phyloP scores from a whole-genome alignment of 1,140 invertebrate species.

The silkworm (Bombyx mori) region ASM3026992v2 NC_085113.1:5549001-5549500 shows the following conservation, averaged over 20 bases:
- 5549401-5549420: no score
- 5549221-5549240: constrained; percentile 56
- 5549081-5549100: not conserved
- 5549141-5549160: constrained; percentile 60
- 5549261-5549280: constrained; percentile 63
- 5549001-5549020: no score
- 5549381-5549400: no score
- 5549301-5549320: no score
- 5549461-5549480: no score
- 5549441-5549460: no score
- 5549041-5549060: not conserved
- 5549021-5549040: no score
- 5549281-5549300: constrained; percentile 24
- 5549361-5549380: no score
- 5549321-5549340: no score
- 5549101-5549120: constrained; percentile 2
- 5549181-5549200: constrained; percentile 60
- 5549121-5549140: constrained; percentile 7
- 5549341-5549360: no score
- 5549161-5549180: constrained; percentile 57
- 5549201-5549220: constrained; percentile 54
- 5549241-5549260: constrained; percentile 58
- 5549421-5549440: no score
- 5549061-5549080: not conserved
- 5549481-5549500: no score